Conservation (phyloP, 2,113 vertebrate genomes). For the Trochalopteron elliotii region DNA sequence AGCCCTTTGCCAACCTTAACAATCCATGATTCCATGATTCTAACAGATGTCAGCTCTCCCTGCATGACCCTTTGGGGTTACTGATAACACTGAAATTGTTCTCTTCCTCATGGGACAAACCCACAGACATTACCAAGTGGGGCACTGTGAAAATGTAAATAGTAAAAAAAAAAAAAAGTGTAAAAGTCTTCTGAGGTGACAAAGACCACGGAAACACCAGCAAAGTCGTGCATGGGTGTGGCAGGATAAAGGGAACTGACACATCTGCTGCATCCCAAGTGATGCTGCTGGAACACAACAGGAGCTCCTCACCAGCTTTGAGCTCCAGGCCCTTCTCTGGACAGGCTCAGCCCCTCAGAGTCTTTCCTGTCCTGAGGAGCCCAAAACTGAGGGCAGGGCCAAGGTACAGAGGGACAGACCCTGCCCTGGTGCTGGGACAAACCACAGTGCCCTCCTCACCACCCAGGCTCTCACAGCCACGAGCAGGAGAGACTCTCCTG, state of each 20-base stretch:
- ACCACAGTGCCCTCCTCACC: neutral
- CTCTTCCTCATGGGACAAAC: neutral
- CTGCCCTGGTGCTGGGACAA: neutral
- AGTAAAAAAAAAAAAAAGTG: too few relatives aligned
- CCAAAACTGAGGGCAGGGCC: accelerated
- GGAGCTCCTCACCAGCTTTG: neutral
- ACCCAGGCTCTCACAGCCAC: accelerated
- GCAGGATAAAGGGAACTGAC: neutral
- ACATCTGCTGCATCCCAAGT: neutral
- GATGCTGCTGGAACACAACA: neutral
- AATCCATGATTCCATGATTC: accelerated
- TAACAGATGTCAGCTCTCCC: neutral
- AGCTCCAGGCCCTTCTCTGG: neutral
- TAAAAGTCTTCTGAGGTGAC: neutral
- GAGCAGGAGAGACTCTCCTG: neutral
- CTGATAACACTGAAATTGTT: neutral
- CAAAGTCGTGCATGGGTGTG: neutral
- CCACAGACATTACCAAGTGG: neutral
- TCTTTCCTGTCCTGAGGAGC: neutral
- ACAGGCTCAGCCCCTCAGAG: neutral
- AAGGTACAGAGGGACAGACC: accelerated
- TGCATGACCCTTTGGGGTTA: neutral
- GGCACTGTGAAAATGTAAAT: neutral
- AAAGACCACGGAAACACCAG: neutral
- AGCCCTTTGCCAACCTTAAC: neutral